These are phyloP conservation scores for Pygoscelis adeliae DNA, from an alignment of 2,113 vertebrate genomes.

Conservation along the genomic window DNA sequence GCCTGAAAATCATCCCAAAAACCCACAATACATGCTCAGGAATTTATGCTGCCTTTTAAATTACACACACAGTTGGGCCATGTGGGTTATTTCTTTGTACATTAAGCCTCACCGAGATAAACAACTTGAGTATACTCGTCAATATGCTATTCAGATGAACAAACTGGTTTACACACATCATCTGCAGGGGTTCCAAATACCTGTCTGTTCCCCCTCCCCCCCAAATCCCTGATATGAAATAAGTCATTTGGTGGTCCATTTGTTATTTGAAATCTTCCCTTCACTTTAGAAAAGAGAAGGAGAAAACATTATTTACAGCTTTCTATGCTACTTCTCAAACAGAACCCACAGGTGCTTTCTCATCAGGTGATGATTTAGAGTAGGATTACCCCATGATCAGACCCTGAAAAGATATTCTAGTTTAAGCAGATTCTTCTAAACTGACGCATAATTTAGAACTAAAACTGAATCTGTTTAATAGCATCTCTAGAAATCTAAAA, in stretches of 20 bases:
- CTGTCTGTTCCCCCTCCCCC: neutral
- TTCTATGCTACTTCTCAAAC: neutral
- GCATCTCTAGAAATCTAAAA: neutral
- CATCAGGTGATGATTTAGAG: neutral
- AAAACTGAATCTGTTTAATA: neutral
- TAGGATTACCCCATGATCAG: neutral
- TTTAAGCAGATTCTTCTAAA: constrained; percentile 1
- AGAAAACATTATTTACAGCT: neutral
- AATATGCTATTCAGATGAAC: neutral
- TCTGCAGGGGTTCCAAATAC: neutral
- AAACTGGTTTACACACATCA: neutral
- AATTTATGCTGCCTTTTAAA: neutral
- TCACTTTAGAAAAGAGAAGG: neutral
- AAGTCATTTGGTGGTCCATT: neutral
- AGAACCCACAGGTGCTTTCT: neutral
- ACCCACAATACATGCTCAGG: neutral
- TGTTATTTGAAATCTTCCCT: neutral
- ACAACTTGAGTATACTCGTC: neutral
- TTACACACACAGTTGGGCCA: neutral
- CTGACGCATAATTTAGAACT: neutral
- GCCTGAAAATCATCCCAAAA: neutral
- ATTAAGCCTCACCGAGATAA: neutral
- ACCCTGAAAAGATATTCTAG: neutral
- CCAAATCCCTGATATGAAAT: neutral
- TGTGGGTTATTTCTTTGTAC: neutral